phyloP scores from a whole-genome alignment of 1,140 invertebrate genomes.

The Papilio xuthus region DNA sequence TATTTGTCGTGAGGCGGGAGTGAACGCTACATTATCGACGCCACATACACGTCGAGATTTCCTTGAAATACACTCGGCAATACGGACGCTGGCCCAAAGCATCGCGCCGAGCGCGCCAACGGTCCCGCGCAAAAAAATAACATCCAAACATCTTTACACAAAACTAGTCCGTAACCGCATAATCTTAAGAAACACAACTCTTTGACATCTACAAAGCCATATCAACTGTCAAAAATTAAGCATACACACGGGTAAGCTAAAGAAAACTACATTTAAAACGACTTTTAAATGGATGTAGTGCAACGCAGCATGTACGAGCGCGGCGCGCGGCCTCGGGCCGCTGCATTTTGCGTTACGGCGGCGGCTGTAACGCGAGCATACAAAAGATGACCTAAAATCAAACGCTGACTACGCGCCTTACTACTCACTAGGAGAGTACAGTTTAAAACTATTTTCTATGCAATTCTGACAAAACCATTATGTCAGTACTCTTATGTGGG shows the following conservation, averaged over 20 bases:
- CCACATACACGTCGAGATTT: constrained; percentile 66
- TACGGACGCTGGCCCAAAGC: constrained; percentile 61
- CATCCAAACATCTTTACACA: constrained; percentile 50
- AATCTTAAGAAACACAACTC: constrained; percentile 68
- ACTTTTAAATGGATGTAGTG: constrained; percentile 76
- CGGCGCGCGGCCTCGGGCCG: constrained; percentile 77
- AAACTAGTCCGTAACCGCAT: constrained; percentile 66
- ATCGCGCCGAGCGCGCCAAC: constrained; percentile 71
- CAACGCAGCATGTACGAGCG: constrained; percentile 68
- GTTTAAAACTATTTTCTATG: constrained; percentile 74
- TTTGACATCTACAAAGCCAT: constrained; percentile 63
- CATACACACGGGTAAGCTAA: constrained; percentile 76
- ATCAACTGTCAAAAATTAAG: constrained; percentile 82
- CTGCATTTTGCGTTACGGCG: constrained; percentile 74
- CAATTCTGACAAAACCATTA: constrained; percentile 65
- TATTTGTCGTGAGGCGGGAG: constrained; percentile 40
- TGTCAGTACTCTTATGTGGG: constrained; percentile 53
- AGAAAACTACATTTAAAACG: constrained; percentile 78
- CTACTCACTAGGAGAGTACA: constrained; percentile 56
- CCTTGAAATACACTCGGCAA: constrained; percentile 71
- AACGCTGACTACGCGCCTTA: constrained; percentile 69
- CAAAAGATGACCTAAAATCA: constrained; percentile 81
- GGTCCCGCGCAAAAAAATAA: constrained; percentile 80
- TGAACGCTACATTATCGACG: constrained; percentile 54
- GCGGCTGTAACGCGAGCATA: constrained; percentile 70